Conservation (phyloP, 2,888 invertebrate species). For the Sarcophaga variegata region DNA sequence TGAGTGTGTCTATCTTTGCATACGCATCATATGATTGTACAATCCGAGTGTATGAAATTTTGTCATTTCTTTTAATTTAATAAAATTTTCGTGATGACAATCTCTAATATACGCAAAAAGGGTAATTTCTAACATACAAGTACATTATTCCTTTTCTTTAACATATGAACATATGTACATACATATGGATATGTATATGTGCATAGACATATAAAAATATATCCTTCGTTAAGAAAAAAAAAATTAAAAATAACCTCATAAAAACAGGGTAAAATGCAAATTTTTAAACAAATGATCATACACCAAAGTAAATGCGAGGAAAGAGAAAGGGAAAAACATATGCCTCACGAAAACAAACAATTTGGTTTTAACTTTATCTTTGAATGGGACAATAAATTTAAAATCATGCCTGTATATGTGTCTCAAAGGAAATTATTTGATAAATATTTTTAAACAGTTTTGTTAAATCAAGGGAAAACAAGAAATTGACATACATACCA, state of each 20-base stretch:
- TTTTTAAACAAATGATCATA: conserved; percentile 8
- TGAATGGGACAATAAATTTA: conserved; percentile 25
- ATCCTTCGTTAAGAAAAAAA: conserved; percentile 5
- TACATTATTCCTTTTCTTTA: neutral
- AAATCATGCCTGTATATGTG: neutral
- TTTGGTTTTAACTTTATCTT: conserved; percentile 21
- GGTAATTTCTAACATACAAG: conserved; percentile 1
- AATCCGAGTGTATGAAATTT: neutral
- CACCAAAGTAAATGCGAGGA: neutral
- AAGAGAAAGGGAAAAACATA: conserved; percentile 26
- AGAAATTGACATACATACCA: conserved; percentile 37
- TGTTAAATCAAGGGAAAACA: conserved; percentile 1
- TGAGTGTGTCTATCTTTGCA: neutral
- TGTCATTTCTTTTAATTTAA: conserved; percentile 42
- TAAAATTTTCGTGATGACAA: conserved; percentile 53
- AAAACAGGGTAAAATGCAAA: conserved; percentile 60
- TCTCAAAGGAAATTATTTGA: conserved; percentile 18
- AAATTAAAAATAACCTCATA: neutral
- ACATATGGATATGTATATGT: neutral
- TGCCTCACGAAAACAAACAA: conserved; percentile 44
- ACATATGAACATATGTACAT: too few species aligned
- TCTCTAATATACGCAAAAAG: conserved; percentile 37
- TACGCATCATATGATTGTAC: conserved; percentile 14
- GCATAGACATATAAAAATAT: neutral
- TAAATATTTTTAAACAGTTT: conserved; percentile 38